Evolutionary conservation across 2,797 vertebrate species (phyloP).

Genomic region (Poecile montanus): DNA sequence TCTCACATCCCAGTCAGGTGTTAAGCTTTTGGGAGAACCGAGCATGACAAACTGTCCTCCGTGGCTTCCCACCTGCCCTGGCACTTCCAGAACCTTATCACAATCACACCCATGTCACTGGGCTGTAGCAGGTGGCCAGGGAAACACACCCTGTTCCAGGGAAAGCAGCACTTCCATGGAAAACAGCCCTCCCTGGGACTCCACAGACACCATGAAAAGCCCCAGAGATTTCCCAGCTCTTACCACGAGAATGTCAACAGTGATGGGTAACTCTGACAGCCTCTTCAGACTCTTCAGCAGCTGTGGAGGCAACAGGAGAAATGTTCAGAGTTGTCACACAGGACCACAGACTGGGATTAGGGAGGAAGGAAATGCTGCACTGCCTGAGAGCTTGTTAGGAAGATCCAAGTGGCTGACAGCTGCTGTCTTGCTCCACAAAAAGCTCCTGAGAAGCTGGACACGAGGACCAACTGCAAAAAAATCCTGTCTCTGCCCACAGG

Average conservation of each 20-base stretch:
- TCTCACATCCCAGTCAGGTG: neutral
- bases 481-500: neutral
- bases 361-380: neutral
- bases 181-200: neutral
- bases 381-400: neutral
- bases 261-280: conserved; percentile 92
- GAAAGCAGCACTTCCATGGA: neutral
- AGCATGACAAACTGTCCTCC: neutral
- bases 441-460: neutral
- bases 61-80: neutral
- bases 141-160: neutral
- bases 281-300: conserved; percentile 92
- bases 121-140: neutral
- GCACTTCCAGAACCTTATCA: neutral
- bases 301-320: conserved; percentile 74
- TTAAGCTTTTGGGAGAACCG: neutral
- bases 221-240: conserved; percentile 61
- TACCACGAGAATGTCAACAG: conserved; percentile 96
- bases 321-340: neutral
- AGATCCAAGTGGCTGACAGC: neutral
- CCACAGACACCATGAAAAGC: neutral
- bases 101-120: fast-evolving
- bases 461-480: neutral
- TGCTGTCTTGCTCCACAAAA: neutral
- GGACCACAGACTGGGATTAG: neutral